Percentiles rank a stretch among this genome's conserved stretches.
These are phyloP conservation scores for Procambarus clarkii DNA, from an alignment of 1,140 invertebrate species.

Conservation along the genomic window DNA sequence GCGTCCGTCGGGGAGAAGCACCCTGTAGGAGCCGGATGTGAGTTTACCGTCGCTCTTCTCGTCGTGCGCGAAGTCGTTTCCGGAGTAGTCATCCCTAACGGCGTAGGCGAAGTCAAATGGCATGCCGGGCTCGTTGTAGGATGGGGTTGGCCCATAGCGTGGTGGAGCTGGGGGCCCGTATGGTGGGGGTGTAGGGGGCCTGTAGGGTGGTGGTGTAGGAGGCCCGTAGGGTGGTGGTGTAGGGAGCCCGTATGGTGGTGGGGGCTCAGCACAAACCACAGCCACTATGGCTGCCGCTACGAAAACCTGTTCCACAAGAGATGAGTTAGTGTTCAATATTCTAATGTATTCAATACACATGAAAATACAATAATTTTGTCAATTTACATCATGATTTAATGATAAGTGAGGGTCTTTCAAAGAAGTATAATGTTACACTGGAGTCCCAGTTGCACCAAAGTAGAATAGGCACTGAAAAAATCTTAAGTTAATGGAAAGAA, in stretches of 20 bases:
- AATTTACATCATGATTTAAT: too few relatives aligned
- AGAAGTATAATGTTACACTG: too few relatives aligned
- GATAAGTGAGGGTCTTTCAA: too few relatives aligned
- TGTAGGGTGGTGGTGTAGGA: conserved; percentile 14
- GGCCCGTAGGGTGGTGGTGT: background rate
- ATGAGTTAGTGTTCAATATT: background rate
- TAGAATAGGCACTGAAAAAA: background rate
- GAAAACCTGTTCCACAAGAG: conserved; percentile 19
- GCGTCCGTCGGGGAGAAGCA: conserved; percentile 86
- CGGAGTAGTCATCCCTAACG: too few relatives aligned
- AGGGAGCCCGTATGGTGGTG: conserved; percentile 21
- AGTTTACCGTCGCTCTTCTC: conserved; percentile 78
- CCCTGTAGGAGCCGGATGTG: conserved; percentile 85
- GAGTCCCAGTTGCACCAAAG: background rate
- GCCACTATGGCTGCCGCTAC: conserved; percentile 11
- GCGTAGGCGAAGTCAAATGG: conserved; percentile 37
- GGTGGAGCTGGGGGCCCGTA: background rate
- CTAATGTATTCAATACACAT: too few relatives aligned
- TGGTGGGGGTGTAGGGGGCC: conserved; percentile 4
- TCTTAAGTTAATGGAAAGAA: too few relatives aligned
- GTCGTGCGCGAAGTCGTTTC: too few relatives aligned
- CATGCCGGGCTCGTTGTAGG: conserved; percentile 71
- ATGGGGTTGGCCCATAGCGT: conserved; percentile 12
- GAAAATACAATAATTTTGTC: too few relatives aligned
- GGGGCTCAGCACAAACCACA: conserved; percentile 23